Evolutionary conservation across 2,888 invertebrate genomes (phyloP).

Genomic region (Eristalinus sepulchralis): DNA sequence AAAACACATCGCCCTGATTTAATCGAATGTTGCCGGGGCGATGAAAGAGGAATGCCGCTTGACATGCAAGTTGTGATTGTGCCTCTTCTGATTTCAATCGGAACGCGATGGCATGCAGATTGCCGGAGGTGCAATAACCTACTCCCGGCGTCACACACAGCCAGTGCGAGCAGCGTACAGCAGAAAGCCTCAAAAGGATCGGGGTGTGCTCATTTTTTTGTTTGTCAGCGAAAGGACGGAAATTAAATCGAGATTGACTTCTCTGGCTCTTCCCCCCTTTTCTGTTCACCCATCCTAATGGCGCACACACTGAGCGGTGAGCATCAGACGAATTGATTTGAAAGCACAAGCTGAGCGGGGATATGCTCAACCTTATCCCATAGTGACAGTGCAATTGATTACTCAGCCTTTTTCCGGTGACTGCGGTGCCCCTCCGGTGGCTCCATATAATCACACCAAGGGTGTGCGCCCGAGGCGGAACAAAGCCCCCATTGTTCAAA

Average conservation of each 20-base stretch:
- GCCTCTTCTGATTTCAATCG: conserved; percentile 54
- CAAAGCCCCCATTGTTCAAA: conserved; percentile 53
- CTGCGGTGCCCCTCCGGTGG: neutral
- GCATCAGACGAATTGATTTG: conserved; percentile 43
- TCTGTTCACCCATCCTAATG: neutral
- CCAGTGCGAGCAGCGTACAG: neutral
- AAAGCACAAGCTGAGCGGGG: conserved; percentile 1
- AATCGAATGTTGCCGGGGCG: conserved; percentile 51
- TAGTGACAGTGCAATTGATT: conserved; percentile 64
- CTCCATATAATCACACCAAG: conserved; percentile 38
- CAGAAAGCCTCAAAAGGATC: neutral
- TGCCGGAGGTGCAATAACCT: conserved; percentile 54
- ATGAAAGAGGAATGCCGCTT: conserved; percentile 52
- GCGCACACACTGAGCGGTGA: neutral
- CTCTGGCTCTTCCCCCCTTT: neutral
- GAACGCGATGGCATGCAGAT: conserved; percentile 37
- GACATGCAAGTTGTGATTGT: conserved; percentile 36
- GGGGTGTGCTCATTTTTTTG: neutral
- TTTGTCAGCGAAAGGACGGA: conserved; percentile 21
- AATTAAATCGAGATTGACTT: conserved; percentile 35
- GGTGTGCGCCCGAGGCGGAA: neutral
- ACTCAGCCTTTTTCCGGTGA: conserved; percentile 41
- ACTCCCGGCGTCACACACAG: neutral
- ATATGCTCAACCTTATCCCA: conserved; percentile 36
- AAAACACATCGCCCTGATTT: conserved; percentile 20